These are phyloP conservation scores for Camelus dromedarius DNA, from an alignment of 2,113 vertebrate genomes.

Conservation along the genomic window DNA sequence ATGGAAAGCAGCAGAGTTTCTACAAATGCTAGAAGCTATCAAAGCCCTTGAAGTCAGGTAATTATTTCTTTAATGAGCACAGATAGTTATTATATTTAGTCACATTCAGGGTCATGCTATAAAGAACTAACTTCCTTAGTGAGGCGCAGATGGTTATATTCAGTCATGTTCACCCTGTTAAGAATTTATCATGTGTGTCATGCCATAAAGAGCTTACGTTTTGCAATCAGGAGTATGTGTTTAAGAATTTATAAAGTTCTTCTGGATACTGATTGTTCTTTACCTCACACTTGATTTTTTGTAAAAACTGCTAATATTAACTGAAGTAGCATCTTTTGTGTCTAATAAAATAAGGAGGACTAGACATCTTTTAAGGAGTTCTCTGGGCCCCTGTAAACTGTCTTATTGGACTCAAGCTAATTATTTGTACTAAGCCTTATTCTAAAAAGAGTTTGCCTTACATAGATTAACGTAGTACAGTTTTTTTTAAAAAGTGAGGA, in stretches of 20 bases:
- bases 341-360: neutral
- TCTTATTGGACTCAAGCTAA: constrained; percentile 12
- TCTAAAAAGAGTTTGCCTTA: constrained; percentile 9
- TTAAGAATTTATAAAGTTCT: constrained; percentile 42
- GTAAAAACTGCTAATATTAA: constrained; percentile 15
- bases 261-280: constrained; percentile 5
- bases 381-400: neutral
- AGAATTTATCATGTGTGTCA: neutral
- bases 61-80: constrained; percentile 7
- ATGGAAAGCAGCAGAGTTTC: constrained; percentile 98
- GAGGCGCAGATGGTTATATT: neutral
- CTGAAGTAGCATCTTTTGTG: constrained; percentile 23
- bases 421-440: constrained; percentile 19
- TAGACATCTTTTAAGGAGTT: neutral
- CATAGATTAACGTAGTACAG: neutral
- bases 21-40: constrained; percentile 99
- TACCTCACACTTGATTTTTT: constrained; percentile 11
- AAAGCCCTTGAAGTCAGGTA: constrained; percentile 96
- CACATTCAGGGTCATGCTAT: neutral
- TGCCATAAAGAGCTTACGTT: neutral
- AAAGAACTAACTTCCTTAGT: neutral
- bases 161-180: neutral
- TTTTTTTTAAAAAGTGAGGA: constrained; percentile 8
- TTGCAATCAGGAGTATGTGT: constrained; percentile 45
- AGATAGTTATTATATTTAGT: neutral